Conservation (phyloP, 2,797 vertebrate species). For the Botia almorhae region DNA sequence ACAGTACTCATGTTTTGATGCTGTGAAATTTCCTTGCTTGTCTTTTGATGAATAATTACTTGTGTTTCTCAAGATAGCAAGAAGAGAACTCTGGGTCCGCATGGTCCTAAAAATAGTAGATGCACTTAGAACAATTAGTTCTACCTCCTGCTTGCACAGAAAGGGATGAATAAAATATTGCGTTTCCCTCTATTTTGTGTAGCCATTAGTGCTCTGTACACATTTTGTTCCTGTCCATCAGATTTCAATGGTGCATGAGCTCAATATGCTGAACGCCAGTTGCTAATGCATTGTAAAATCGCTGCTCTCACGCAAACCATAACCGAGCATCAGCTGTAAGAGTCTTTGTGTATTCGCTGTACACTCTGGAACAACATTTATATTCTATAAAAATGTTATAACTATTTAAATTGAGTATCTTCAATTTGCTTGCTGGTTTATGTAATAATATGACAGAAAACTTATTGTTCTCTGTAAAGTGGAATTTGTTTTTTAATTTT, state of each 20-base stretch:
- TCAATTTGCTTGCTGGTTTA: neutral
- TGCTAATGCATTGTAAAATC: constrained; percentile 17
- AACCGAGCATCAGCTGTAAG: constrained; percentile 9
- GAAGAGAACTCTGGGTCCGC: neutral
- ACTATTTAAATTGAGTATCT: neutral
- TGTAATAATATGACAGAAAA: neutral
- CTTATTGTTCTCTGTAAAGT: constrained; percentile 13
- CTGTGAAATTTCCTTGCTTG: neutral
- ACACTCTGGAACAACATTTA: constrained; percentile 12
- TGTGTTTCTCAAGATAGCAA: neutral
- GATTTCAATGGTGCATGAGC: constrained; percentile 38
- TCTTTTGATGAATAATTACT: neutral
- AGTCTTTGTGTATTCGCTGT: constrained; percentile 6
- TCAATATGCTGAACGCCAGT: constrained; percentile 2
- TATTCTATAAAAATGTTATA: neutral
- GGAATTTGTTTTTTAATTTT: neutral
- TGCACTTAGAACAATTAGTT: constrained; percentile 47
- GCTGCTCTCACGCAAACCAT: constrained; percentile 16
- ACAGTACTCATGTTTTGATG: neutral
- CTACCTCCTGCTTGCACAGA: constrained; percentile 28
- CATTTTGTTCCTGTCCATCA: constrained; percentile 14
- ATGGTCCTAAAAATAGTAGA: constrained; percentile 35
- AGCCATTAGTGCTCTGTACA: constrained; percentile 9
- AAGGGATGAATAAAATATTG: constrained; percentile 38
- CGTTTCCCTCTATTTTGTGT: constrained; percentile 24